Percentiles rank a stretch among this genome's conserved stretches.
These are phyloP conservation scores for Scortum barcoo DNA, from an alignment of 2,113 vertebrate genomes.

Conservation along the genomic window DNA sequence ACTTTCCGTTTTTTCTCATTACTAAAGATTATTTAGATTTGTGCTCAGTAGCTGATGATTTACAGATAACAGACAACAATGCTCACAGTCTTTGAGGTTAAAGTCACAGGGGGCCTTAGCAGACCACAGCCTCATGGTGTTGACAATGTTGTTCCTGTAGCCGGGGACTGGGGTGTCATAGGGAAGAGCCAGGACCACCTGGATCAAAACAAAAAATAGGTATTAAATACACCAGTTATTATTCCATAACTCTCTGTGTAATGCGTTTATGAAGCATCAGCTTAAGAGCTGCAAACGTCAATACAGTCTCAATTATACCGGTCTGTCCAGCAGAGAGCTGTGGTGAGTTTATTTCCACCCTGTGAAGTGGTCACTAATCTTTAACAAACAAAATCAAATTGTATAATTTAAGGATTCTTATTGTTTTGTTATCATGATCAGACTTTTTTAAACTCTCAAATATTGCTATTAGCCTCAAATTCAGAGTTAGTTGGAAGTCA, in stretches of 20 bases:
- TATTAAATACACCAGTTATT: background rate
- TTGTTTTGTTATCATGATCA: too few species aligned
- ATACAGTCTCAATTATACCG: too few species aligned
- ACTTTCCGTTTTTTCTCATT: background rate
- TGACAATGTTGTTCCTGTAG: slow-evolving; percentile 93
- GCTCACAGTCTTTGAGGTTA: slow-evolving; percentile 95
- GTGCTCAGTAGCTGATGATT: background rate
- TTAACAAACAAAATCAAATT: background rate
- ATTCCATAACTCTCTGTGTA: background rate
- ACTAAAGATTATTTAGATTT: background rate
- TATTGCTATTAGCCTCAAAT: background rate
- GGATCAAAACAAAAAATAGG: background rate
- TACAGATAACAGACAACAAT: background rate
- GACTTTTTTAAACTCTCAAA: too few species aligned
- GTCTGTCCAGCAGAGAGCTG: background rate
- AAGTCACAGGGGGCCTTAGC: slow-evolving; percentile 94
- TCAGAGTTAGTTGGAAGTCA: background rate
- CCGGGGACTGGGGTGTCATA: slow-evolving; percentile 94
- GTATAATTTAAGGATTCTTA: background rate
- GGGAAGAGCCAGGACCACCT: slow-evolving; percentile 92
- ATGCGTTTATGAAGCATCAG: background rate
- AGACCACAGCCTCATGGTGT: slow-evolving; percentile 96
- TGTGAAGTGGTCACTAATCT: background rate
- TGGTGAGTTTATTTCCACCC: background rate
- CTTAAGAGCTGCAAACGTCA: background rate